Percentiles rank a stretch among this genome's conserved stretches.
These are phyloP conservation scores for Aphaenogaster rudis DNA, from an alignment of 1,140 invertebrate species.

Conservation along the genomic window DNA sequence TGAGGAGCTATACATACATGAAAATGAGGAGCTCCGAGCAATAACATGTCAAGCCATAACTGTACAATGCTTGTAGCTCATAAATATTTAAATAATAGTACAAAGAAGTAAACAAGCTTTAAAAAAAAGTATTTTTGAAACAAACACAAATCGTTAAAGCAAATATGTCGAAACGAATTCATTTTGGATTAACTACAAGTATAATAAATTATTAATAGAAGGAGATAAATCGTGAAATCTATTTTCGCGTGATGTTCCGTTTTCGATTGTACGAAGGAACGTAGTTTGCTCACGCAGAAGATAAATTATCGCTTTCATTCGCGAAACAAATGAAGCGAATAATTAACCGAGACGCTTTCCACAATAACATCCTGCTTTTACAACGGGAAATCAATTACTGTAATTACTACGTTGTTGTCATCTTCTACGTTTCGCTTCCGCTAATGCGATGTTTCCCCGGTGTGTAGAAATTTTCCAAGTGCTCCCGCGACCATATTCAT, in stretches of 20 bases:
- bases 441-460: not conserved
- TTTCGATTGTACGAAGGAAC: not conserved
- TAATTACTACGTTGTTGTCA: constrained; percentile 22
- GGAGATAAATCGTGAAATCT: not conserved
- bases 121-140: not conserved
- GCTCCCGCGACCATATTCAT: not conserved
- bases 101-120: too few relatives aligned
- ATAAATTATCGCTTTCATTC: constrained; percentile 15
- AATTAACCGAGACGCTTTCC: constrained; percentile 11
- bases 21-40: not conserved
- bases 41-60: not conserved
- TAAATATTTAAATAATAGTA: not conserved
- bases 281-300: not conserved
- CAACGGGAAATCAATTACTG: constrained; percentile 23
- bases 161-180: not conserved
- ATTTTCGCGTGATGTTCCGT: not conserved
- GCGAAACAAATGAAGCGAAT: not conserved
- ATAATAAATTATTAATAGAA: not conserved
- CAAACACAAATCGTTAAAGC: not conserved
- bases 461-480: not conserved
- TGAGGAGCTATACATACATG: not conserved
- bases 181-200: not conserved
- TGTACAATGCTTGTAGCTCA: not conserved
- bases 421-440: not conserved
- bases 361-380: constrained; percentile 3